Conservation (phyloP, 2,113 vertebrate species). For the Elaphurus davidianus region DNA sequence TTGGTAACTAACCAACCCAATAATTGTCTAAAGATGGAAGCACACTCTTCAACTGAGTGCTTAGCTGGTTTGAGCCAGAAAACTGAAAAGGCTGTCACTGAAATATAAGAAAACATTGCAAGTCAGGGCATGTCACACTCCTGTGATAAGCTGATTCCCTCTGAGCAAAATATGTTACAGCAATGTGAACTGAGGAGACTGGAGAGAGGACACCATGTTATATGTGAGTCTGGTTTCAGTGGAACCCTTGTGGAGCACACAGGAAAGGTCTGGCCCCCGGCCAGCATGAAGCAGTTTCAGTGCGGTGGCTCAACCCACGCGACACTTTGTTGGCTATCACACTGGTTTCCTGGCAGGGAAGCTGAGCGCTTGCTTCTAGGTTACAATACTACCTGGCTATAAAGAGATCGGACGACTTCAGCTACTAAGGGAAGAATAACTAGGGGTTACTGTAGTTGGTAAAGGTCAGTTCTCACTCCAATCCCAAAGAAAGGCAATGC, state of each 20-base stretch:
- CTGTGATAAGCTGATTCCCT: background rate
- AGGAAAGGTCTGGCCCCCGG: background rate
- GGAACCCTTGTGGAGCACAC: background rate
- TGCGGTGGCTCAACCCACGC: background rate
- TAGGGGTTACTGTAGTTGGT: background rate
- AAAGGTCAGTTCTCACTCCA: background rate
- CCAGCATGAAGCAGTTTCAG: background rate
- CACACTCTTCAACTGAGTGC: background rate
- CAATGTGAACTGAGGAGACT: background rate
- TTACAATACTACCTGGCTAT: background rate
- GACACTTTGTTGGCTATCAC: background rate
- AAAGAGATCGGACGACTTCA: background rate
- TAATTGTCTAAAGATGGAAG: background rate
- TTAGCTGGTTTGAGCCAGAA: background rate
- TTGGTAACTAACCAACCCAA: background rate
- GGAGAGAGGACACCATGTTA: rapidly evolving
- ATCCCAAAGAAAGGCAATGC: background rate
- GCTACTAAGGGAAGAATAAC: background rate
- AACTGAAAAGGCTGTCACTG: background rate
- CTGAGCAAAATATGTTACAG: background rate
- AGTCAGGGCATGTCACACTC: background rate
- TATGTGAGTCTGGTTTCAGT: background rate
- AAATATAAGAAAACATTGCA: background rate
- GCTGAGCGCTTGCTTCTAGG: background rate
- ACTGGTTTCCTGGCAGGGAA: background rate